These are phyloP conservation scores for Montipora capricornis DNA, from an alignment of 64 coral and sea anemone species.

Conservation along the genomic window DNA sequence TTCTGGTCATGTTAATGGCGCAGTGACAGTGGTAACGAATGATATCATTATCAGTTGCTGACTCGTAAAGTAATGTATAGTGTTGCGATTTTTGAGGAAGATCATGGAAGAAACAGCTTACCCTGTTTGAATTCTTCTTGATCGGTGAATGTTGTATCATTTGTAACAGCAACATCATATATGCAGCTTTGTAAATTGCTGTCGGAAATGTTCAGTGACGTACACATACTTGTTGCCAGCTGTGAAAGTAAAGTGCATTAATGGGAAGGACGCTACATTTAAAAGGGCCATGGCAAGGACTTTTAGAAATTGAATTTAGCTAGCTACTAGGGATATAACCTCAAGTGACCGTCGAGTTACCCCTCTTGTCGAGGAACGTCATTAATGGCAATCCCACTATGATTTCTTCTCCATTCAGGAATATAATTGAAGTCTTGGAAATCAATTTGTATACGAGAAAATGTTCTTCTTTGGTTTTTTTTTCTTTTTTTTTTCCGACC, in stretches of 20 bases:
- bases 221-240: slow-evolving; percentile 46
- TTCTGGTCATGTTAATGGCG: background rate
- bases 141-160: slow-evolving; percentile 53
- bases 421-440: background rate
- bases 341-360: background rate
- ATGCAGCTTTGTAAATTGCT: slow-evolving; percentile 36
- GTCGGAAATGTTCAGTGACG: slow-evolving; percentile 21
- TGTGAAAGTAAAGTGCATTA: background rate
- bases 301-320: background rate
- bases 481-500: background rate
- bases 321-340: background rate
- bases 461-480: background rate
- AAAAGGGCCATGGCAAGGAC: background rate
- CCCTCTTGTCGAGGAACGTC: background rate
- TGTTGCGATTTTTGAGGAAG: background rate
- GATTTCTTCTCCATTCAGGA: background rate
- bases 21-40: background rate
- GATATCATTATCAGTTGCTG: background rate
- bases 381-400: background rate
- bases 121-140: slow-evolving; percentile 50
- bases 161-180: slow-evolving; percentile 47
- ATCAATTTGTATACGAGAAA: background rate
- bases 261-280: background rate
- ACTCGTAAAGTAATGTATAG: background rate
- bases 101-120: background rate